These are phyloP conservation scores for Heterochromis multidens DNA, from an alignment of 2,113 vertebrate species.

Conservation along the genomic window DNA sequence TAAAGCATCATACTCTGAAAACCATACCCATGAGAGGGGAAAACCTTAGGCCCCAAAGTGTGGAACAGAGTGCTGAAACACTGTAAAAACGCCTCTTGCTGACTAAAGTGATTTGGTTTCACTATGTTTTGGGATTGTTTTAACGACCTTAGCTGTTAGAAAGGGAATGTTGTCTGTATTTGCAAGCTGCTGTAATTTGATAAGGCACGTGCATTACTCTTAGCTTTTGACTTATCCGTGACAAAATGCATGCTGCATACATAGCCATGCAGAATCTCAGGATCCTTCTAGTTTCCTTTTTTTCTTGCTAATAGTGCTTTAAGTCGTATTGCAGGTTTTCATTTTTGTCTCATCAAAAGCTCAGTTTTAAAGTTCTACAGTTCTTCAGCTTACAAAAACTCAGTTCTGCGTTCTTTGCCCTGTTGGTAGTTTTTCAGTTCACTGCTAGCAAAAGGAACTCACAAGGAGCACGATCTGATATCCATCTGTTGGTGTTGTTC, in stretches of 20 bases:
- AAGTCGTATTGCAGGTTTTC: not conserved
- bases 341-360: not conserved
- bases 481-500: no score
- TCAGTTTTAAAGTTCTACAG: not conserved
- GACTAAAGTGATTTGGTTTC: not conserved
- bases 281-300: not conserved
- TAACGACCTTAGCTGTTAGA: not conserved
- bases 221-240: not conserved
- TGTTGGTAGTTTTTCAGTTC: not conserved
- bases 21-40: not conserved
- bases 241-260: not conserved
- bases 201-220: not conserved
- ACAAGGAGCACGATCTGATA: no score
- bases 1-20: not conserved
- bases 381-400: not conserved
- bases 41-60: not conserved
- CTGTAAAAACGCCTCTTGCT: not conserved
- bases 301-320: not conserved
- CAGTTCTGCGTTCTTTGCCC: not conserved
- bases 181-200: not conserved
- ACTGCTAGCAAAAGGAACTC: not conserved
- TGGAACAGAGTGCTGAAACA: not conserved
- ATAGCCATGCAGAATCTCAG: not conserved
- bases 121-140: not conserved
- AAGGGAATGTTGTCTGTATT: not conserved